phyloP scores from a whole-genome alignment of 2,113 vertebrate species.

The Silurus asotus region DNA sequence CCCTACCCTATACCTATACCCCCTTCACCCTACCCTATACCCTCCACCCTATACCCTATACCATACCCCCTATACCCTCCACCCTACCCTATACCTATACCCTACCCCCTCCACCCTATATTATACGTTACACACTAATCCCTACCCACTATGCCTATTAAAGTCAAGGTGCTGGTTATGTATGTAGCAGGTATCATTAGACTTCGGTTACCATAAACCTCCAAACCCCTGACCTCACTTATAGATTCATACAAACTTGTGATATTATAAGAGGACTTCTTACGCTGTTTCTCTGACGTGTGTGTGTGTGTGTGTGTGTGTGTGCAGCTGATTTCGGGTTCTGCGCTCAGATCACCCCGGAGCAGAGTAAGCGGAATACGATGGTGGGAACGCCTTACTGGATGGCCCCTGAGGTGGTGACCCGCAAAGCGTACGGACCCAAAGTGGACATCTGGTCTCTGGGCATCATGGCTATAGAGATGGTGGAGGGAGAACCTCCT shows the following conservation, averaged over 20 bases:
- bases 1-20: neutral
- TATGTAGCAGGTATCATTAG: neutral
- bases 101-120: neutral
- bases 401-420: slow-evolving; percentile 98
- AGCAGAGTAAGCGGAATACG: slow-evolving; percentile 96
- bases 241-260: neutral
- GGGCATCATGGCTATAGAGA: slow-evolving; percentile 98
- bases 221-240: neutral
- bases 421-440: slow-evolving; percentile 95
- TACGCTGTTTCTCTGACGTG: neutral
- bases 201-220: neutral
- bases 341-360: slow-evolving; percentile 97
- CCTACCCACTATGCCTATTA: neutral
- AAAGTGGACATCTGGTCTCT: slow-evolving; percentile 98
- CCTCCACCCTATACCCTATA: no score
- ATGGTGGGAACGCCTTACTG: slow-evolving; percentile 98
- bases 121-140: neutral
- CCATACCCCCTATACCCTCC: no score
- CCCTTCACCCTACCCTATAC: neutral
- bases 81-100: neutral
- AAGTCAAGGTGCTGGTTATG: neutral
- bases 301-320: slow-evolving; percentile 13
- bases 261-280: neutral
- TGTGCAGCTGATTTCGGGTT: slow-evolving; percentile 93
- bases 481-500: slow-evolving; percentile 96